phyloP scores from a whole-genome alignment of 2,888 invertebrate genomes.

The Habrosyne pyritoides region DNA sequence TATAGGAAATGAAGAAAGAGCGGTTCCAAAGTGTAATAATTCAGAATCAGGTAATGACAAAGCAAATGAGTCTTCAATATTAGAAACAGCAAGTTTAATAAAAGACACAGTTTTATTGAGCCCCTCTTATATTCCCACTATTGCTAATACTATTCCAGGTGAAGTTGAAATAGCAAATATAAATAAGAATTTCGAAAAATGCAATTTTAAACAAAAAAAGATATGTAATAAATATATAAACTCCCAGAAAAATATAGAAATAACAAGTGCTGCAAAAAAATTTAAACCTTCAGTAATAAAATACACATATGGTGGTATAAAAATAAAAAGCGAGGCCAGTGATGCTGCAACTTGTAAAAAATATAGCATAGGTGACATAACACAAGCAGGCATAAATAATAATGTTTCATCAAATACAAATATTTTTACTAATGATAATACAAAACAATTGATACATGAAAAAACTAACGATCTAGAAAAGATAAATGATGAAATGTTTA shows the following conservation, averaged over 20 bases:
- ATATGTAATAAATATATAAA: background rate
- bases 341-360: background rate
- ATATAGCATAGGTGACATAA: background rate
- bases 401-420: background rate
- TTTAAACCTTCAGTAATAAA: background rate
- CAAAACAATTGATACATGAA: background rate
- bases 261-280: background rate
- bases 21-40: background rate
- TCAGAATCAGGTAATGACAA: constrained; percentile 16
- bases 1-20: background rate
- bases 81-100: constrained; percentile 72
- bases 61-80: constrained; percentile 52
- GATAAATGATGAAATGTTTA: background rate
- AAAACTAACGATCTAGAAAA: background rate
- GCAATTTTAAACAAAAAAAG: constrained; percentile 12
- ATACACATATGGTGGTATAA: background rate
- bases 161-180: constrained; percentile 42
- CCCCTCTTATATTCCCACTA: constrained; percentile 59
- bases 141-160: constrained; percentile 37
- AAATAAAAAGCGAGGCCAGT: background rate
- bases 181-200: constrained; percentile 11
- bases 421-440: background rate
- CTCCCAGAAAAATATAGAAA: too few relatives aligned
- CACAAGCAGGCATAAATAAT: background rate
- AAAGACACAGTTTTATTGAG: constrained; percentile 70